These are phyloP conservation scores for Onthophagus sagittarius DNA, from an alignment of 2,888 invertebrate species.

Conservation along the genomic window DNA sequence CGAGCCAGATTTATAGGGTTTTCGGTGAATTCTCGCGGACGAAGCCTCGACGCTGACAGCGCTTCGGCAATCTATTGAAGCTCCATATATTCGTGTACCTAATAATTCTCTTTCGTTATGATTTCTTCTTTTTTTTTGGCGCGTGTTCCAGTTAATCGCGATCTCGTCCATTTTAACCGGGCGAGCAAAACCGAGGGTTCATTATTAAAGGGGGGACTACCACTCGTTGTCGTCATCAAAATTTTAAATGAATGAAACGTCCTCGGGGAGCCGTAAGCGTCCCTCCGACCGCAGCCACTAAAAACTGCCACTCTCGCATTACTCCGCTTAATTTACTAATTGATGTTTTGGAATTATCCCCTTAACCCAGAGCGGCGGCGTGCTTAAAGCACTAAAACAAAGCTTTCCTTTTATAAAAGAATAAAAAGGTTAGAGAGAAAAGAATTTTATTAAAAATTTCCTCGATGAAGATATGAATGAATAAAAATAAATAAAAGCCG, in stretches of 20 bases:
- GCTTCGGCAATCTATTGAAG: not conserved
- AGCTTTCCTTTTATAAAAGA: not conserved
- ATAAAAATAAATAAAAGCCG: not conserved
- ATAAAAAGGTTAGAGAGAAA: not conserved
- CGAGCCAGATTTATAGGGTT: not conserved
- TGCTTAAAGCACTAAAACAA: not conserved
- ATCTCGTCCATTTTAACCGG: not conserved
- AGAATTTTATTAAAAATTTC: no score
- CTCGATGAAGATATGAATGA: not conserved
- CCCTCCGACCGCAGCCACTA: conserved; percentile 1
- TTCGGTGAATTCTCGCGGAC: not conserved
- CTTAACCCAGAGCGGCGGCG: not conserved
- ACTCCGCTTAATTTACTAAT: conserved; percentile 6
- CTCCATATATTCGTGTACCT: not conserved
- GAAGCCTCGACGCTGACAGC: not conserved
- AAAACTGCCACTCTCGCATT: conserved; percentile 1
- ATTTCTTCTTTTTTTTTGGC: not conserved
- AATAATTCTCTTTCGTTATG: not conserved
- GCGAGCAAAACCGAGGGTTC: not conserved
- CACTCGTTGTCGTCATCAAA: conserved; percentile 30
- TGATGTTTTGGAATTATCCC: conserved; percentile 7
- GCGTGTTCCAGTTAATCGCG: not conserved
- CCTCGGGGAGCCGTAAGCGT: conserved; percentile 15
- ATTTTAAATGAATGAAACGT: conserved; percentile 38
- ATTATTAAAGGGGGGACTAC: not conserved